Evolutionary conservation across 2,888 invertebrate species (phyloP).

Genomic region (Ligdia adustata): DNA sequence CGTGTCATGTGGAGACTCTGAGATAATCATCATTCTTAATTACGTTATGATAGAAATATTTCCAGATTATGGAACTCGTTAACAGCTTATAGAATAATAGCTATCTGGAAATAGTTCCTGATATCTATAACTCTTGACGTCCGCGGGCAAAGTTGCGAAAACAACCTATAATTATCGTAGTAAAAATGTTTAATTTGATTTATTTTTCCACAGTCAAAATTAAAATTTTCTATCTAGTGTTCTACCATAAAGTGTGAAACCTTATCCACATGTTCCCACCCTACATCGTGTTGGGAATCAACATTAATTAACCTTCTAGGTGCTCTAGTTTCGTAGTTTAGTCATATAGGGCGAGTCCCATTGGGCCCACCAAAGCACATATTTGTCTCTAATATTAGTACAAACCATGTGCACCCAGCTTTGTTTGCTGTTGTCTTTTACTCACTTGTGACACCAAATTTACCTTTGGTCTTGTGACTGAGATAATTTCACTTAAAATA

Average conservation of each 20-base stretch:
- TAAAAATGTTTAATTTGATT: no score
- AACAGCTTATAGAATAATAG: no score
- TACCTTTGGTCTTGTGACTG: slow-evolving; percentile 45
- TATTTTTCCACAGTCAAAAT: no score
- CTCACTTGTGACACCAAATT: slow-evolving; percentile 23
- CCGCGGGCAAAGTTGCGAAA: no score
- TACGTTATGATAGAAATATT: background rate
- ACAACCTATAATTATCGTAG: no score
- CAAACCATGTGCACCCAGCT: slow-evolving; percentile 2
- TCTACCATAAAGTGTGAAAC: no score
- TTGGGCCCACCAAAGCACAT: slow-evolving; percentile 13
- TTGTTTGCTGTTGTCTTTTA: slow-evolving; percentile 13
- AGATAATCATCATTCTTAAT: background rate
- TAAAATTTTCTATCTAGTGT: no score
- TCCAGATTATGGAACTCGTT: no score
- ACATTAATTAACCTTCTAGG: slow-evolving; percentile 21
- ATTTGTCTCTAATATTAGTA: slow-evolving; percentile 19
- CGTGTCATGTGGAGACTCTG: no score
- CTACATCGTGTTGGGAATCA: slow-evolving; percentile 6
- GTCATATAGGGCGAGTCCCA: slow-evolving; percentile 17
- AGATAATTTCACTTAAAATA: slow-evolving; percentile 42
- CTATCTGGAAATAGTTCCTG: no score
- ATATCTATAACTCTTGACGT: no score
- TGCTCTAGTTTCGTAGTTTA: slow-evolving; percentile 13
- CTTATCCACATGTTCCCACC: background rate